These are phyloP conservation scores for Microhierax caerulescens DNA, from an alignment of 2,797 vertebrate species.

Conservation along the genomic window DNA sequence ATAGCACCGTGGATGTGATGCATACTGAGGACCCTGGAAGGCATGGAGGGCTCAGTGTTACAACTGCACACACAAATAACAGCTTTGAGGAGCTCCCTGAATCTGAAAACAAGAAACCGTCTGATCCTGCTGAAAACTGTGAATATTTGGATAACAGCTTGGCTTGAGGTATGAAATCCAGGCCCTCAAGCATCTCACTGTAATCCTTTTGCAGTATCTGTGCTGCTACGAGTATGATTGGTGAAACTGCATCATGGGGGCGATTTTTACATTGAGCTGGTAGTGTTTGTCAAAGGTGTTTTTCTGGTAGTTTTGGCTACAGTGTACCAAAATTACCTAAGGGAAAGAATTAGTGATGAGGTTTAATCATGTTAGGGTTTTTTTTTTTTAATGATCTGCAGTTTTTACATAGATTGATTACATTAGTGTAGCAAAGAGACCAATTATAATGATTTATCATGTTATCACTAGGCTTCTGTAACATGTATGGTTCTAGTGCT, in stretches of 20 bases:
- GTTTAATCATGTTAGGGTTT: not conserved
- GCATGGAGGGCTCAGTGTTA: not conserved
- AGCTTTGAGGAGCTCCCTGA: slow-evolving; percentile 7
- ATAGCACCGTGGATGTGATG: not conserved
- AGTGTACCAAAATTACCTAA: not conserved
- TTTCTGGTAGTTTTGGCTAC: slow-evolving; percentile 17
- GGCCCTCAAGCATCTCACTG: not conserved
- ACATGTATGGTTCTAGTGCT: not conserved
- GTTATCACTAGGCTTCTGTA: not conserved
- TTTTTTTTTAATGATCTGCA: not conserved
- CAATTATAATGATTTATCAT: not conserved
- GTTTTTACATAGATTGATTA: not conserved
- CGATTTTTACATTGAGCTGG: not conserved
- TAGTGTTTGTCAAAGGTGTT: slow-evolving; percentile 17
- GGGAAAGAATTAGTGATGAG: not conserved
- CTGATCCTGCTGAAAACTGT: slow-evolving; percentile 18
- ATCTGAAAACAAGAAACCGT: not conserved
- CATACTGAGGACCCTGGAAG: not conserved
- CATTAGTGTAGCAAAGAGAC: not conserved
- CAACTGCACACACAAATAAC: not conserved
- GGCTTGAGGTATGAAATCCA: slow-evolving; percentile 57
- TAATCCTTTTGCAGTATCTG: not conserved
- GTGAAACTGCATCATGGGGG: not conserved
- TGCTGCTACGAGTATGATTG: not conserved
- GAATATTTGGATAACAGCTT: slow-evolving; percentile 21